A percentile compares a stretch with the other conserved stretches of the same genome.
Conservation (phyloP, 2,113 vertebrate genomes). For the Chionis minor region DNA sequence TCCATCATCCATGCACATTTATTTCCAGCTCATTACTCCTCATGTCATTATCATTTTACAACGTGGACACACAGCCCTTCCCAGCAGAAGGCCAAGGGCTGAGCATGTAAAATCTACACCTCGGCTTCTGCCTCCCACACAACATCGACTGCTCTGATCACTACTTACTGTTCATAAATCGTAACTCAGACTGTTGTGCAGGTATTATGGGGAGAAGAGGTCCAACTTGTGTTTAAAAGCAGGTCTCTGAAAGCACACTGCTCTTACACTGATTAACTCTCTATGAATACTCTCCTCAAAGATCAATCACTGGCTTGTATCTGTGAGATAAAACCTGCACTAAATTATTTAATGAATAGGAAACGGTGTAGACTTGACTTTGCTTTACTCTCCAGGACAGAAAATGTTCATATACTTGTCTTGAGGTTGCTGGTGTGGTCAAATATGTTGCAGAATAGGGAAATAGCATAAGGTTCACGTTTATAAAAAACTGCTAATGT, state of each 20-base stretch:
- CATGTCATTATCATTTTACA: background rate
- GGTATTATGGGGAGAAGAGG: background rate
- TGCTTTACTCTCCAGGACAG: background rate
- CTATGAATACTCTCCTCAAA: background rate
- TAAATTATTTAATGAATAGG: background rate
- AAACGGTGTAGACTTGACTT: background rate
- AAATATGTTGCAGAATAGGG: background rate
- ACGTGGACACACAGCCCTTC: background rate
- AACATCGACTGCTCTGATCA: background rate
- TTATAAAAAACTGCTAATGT: background rate
- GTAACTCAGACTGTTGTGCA: background rate
- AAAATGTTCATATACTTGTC: background rate
- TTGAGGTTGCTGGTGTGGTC: background rate
- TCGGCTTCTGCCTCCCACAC: background rate
- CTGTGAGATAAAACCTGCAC: background rate
- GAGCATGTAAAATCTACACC: background rate
- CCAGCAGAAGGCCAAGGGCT: background rate
- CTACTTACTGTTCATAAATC: background rate
- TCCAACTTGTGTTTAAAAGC: background rate
- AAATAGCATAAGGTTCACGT: background rate
- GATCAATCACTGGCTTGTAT: background rate
- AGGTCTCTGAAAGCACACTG: background rate
- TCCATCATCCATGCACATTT: background rate
- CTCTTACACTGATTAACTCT: background rate
- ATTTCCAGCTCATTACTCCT: background rate